Base-by-base conservation (phyloP, 2,797 vertebrate genomes). In the Enteromius unitaeniatus region DNA sequence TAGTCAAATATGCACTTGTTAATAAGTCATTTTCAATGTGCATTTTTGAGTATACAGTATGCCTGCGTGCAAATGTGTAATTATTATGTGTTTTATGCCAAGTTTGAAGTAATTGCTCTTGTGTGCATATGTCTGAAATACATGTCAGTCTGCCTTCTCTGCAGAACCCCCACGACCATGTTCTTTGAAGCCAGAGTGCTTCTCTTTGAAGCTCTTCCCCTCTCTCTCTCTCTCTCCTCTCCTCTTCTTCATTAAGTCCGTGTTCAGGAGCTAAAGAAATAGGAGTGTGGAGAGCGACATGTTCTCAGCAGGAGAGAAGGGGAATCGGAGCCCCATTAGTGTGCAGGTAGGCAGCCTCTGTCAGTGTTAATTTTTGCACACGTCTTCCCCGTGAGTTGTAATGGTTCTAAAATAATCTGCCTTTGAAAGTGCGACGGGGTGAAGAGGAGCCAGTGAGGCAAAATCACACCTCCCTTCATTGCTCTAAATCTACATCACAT, bases 401-500 rank as follows among this genome's bases (percentile, higher is more conserved):
- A 37, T 23, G 64, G 23, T 14, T 68, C 64, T 68, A 68, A 78
- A 69, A 68, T 31, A 17, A 77, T 77, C 15, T 53, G 37, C n/a
- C 37, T 78, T 83, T 83, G 62, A 69, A 68, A 69, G 64, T 58
- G 37, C 7, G 4, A 23, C 19, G 47, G 17, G 62, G 26, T 47
- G 72, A 55, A 65, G 31, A 55, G 47, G 68, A 77, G 62, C 49
- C 81, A 77, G 31, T 17, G 62, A 77, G 34, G 49, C 11, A 40
- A 68, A 68, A 78, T 69, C 82, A 23, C 51, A 60, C 73, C 64
- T 69, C 7, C 4, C 51, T 69, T 83, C 51, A 17, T 78, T 77
- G 37, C 64, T 83, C 53, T 77, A 77, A 68, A 78, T 78, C 64
- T 83, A 83, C 40, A 77, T 58, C 82, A 78, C 47, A 82, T 82